Base-by-base conservation (phyloP, 2,888 invertebrate species). In the Slavum lentiscoides region DNA sequence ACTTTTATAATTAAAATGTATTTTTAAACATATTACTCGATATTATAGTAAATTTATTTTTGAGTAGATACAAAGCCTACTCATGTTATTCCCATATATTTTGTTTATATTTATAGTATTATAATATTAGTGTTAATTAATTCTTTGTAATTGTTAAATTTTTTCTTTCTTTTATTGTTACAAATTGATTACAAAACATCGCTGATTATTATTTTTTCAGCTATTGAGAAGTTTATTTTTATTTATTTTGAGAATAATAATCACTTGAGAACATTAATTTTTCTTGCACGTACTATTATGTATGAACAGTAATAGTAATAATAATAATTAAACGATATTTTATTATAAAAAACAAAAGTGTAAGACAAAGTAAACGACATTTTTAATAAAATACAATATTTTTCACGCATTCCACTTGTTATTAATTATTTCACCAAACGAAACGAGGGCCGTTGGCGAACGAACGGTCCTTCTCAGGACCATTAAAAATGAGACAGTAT, bases 101-200 rank as follows among this genome's bases (percentile, higher is more conserved):
- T 59, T 72, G 59, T 72, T 72, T 39, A 43, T 37, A 43, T 43
- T 43, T 43, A 37, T 55, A 69, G 69, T 72, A 72, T 72, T 59
- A 72, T 39, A n/a, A 58, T 43, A 43, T 58, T 39, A 64, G n/a
- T 72, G 30, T 11, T 43, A 19, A 19, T 62, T 23, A 23, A 73
- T 23, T 61, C 61, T 49, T 73, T 58, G 4, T 2, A 61, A 61
- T 73, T 73, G 61, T 73, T 73, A 73, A 59, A 23, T 59, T 61
- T 49, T 67, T 67, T 30, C 4, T 67, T 62, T 23, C 30, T 73
- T 73, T 23, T 49, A 73, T 61, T 73, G 73, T 73, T 62, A 73
- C 61, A 49, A 43, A 61, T 73, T 49, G 17, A 61, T 73, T 49
- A 61, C 21, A 55, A 37, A 43, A 58, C 21, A 4, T 72, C 21